These are phyloP conservation scores for Urosaurus nigricauda DNA, from an alignment of 2,797 vertebrate species.

Conservation along the genomic window DNA sequence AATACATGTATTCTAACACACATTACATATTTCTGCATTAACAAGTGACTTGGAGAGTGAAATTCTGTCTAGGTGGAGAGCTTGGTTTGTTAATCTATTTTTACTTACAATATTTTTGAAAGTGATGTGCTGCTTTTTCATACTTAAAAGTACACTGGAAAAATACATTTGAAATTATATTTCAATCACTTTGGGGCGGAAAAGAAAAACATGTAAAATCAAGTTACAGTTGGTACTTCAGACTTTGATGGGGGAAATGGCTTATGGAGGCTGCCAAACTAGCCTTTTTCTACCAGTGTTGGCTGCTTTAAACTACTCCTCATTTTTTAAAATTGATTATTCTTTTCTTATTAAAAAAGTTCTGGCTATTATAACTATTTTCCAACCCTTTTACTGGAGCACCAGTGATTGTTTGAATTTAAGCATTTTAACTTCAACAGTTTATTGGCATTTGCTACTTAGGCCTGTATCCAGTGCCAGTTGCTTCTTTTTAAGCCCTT, in stretches of 20 bases:
- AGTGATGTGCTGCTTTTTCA: background rate
- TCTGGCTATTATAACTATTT: no score
- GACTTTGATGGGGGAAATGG: background rate
- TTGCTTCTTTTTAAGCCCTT: no score
- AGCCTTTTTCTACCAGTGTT: background rate
- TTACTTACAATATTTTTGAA: background rate
- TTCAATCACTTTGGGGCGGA: background rate
- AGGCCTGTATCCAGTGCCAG: no score
- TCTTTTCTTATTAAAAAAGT: no score
- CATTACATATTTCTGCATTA: background rate
- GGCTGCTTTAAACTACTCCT: no score
- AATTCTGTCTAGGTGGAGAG: background rate
- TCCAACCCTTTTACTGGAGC: no score
- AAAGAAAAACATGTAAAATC: background rate
- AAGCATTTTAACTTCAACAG: no score
- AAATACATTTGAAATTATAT: no score
- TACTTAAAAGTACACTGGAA: background rate
- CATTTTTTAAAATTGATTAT: no score
- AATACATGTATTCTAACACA: background rate
- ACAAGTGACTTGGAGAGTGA: background rate
- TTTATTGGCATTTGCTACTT: no score
- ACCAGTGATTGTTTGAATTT: no score
- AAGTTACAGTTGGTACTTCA: background rate
- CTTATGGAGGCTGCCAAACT: background rate
- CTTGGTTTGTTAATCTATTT: background rate